A percentile compares a stretch with the other conserved stretches of the same genome.
Conservation (phyloP, 2,797 vertebrate species). For the Scyliorhinus canicula region DNA sequence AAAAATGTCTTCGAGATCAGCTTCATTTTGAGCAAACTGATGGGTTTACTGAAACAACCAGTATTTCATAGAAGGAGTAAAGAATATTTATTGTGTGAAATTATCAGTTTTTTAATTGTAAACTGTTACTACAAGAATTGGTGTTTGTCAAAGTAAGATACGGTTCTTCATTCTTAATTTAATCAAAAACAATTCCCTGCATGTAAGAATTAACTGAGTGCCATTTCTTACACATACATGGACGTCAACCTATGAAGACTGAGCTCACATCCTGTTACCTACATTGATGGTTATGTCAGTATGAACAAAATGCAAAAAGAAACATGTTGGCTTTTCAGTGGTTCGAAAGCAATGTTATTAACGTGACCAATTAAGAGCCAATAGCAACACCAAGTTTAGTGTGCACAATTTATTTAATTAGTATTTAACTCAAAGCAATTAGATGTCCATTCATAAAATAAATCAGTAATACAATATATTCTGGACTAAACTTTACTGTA, state of each 20-base stretch:
- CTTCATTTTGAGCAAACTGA: background rate
- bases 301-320: background rate
- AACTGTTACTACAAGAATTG: background rate
- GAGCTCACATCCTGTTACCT: background rate
- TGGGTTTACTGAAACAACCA: background rate
- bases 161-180: background rate
- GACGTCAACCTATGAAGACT: background rate
- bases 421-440: background rate
- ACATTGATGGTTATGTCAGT: background rate
- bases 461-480: background rate
- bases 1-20: background rate
- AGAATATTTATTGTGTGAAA: background rate
- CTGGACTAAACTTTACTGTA: background rate
- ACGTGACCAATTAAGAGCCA: background rate
- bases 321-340: background rate
- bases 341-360: background rate
- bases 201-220: background rate
- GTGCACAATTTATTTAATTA: background rate
- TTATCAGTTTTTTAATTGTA: background rate
- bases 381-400: background rate
- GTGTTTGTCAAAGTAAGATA: background rate
- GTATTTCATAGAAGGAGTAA: background rate
- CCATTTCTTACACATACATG: background rate
- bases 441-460: background rate
- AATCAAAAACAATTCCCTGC: background rate